These are phyloP conservation scores for Felis catus DNA, from an alignment of 2,113 vertebrate genomes.

Conservation along the genomic window DNA sequence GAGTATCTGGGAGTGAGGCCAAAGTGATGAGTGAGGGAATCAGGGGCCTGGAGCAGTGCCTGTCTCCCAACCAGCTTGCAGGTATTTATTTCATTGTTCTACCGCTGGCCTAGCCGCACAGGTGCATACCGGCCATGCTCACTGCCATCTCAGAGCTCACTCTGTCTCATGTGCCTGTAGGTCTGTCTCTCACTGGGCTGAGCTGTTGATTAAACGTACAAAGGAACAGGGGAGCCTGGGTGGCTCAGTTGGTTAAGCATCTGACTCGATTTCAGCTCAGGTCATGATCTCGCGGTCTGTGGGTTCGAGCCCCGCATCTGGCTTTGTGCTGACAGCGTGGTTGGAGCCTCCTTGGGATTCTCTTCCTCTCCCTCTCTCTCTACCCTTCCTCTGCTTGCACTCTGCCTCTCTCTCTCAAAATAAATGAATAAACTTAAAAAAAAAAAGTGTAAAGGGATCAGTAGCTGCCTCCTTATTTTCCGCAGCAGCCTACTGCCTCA, in stretches of 20 bases:
- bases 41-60: background rate
- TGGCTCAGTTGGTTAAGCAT: too few relatives aligned
- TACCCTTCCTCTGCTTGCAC: too few relatives aligned
- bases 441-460: background rate
- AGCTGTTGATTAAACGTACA: background rate
- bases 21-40: background rate
- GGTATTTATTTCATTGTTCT: background rate
- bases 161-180: background rate
- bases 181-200: background rate
- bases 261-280: too few relatives aligned
- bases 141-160: background rate
- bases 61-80: background rate
- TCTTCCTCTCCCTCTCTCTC: too few relatives aligned
- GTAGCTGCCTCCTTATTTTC: background rate
- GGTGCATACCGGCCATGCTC: background rate
- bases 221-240: background rate
- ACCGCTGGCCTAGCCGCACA: fast-evolving
- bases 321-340: too few relatives aligned
- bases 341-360: too few relatives aligned
- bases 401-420: too few relatives aligned
- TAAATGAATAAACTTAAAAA: too few relatives aligned
- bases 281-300: too few relatives aligned
- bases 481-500: background rate
- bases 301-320: too few relatives aligned
- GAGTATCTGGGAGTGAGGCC: background rate